Percentiles rank a stretch among this genome's conserved stretches.
Conservation (phyloP, 1,140 invertebrate genomes). For the Stenopsyche tienmushanensis region DNA sequence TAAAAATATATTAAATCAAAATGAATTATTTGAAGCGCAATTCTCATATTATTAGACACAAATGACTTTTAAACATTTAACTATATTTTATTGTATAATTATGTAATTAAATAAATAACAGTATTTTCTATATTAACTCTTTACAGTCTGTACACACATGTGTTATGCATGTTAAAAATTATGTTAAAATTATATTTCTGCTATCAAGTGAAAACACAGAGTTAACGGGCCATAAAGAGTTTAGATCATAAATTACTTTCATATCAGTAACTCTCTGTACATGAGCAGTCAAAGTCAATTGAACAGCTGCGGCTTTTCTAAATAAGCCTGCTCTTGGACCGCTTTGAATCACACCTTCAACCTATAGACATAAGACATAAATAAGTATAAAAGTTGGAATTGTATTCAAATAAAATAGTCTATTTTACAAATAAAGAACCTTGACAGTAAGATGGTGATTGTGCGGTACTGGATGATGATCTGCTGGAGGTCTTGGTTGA, state of each 20-base stretch:
- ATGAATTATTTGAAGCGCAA: too few relatives aligned
- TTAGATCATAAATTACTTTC: too few relatives aligned
- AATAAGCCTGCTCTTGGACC: slow-evolving; percentile 63
- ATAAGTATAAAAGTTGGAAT: not conserved
- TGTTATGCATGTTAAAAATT: too few relatives aligned
- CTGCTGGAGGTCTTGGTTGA: slow-evolving; percentile 72
- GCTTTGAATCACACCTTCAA: slow-evolving; percentile 83
- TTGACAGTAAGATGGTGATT: slow-evolving; percentile 72
- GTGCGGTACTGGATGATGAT: slow-evolving; percentile 54
- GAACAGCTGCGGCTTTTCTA: slow-evolving; percentile 65
- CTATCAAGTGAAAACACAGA: too few relatives aligned
- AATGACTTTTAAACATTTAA: too few relatives aligned
- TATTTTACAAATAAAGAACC: slow-evolving; percentile 45
- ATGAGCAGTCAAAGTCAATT: slow-evolving; percentile 64
- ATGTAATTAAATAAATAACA: too few relatives aligned
- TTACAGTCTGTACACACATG: too few relatives aligned
- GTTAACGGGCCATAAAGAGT: not conserved
- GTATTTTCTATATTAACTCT: too few relatives aligned
- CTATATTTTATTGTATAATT: too few relatives aligned
- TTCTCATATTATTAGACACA: too few relatives aligned
- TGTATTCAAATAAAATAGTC: not conserved
- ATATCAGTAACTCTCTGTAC: slow-evolving; percentile 46
- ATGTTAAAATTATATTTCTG: too few relatives aligned
- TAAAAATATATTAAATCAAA: not conserved
- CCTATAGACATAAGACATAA: slow-evolving; percentile 22